Evolutionary conservation across 2,888 invertebrate species (phyloP).

Genomic region (Fragum fragum): DNA sequence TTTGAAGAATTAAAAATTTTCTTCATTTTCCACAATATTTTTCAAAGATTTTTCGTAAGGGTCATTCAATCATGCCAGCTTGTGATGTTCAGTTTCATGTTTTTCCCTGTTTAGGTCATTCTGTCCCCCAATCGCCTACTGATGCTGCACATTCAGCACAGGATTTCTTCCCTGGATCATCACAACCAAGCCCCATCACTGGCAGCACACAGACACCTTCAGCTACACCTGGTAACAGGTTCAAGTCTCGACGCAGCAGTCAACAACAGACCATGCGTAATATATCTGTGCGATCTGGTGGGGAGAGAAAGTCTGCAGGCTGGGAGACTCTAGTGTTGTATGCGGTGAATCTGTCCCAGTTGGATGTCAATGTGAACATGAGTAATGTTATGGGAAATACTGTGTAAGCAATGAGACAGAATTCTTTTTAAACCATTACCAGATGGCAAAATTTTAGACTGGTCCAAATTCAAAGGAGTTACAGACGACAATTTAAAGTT

Average conservation of each 20-base stretch:
- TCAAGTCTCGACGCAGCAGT: slow-evolving; percentile 53
- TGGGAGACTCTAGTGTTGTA: slow-evolving; percentile 99
- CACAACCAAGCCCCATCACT: slow-evolving; percentile 41
- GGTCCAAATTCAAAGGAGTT: no score
- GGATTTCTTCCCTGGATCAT: slow-evolving; percentile 37
- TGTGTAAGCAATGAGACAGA: no score
- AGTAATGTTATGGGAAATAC: slow-evolving; percentile 99
- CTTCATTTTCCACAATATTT: no score
- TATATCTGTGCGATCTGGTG: slow-evolving; percentile 31
- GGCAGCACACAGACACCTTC: slow-evolving; percentile 23
- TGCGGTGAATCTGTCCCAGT: slow-evolving; percentile 97
- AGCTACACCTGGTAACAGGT: slow-evolving; percentile 35
- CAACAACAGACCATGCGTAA: slow-evolving; percentile 21
- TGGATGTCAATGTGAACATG: slow-evolving; percentile 99
- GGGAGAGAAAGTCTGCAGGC: slow-evolving; percentile 84
- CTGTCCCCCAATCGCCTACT: slow-evolving; percentile 74
- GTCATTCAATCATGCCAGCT: no score
- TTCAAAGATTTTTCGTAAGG: no score
- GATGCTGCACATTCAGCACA: slow-evolving; percentile 53
- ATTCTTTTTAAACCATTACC: no score
- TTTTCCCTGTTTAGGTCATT: slow-evolving; percentile 27
- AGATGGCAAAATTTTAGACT: no score
- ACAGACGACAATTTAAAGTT: no score
- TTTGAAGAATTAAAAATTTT: no score
- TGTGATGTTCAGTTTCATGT: no score